Evolutionary conservation across 2,888 invertebrate genomes (phyloP).

Genomic region (Salpingus planirostris): DNA sequence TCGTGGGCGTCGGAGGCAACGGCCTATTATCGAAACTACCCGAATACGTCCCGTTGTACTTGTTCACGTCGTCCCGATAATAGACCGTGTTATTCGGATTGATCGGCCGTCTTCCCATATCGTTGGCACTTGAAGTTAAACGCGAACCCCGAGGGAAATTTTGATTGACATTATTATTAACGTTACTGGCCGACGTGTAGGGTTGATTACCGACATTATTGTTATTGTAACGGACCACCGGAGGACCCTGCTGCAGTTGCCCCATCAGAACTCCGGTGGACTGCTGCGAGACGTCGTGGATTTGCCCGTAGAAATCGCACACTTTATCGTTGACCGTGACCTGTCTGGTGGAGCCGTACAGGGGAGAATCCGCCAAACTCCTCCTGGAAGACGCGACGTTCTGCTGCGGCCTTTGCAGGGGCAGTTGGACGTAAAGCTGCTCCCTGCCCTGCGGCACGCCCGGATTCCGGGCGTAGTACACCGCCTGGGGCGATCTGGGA

Average conservation of each 20-base stretch:
- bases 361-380: too few relatives aligned
- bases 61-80: background rate
- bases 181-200: constrained; percentile 11
- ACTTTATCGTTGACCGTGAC: constrained; percentile 36
- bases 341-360: too few relatives aligned
- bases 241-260: constrained; percentile 27
- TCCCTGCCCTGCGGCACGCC: too few relatives aligned
- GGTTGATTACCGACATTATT: too few relatives aligned
- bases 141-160: constrained; percentile 36
- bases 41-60: constrained; percentile 8
- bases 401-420: constrained; percentile 4
- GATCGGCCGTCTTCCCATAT: constrained; percentile 32
- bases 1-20: constrained; percentile 38
- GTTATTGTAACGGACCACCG: constrained; percentile 10
- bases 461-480: too few relatives aligned
- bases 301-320: constrained; percentile 41
- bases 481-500: too few relatives aligned
- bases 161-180: constrained; percentile 21
- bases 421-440: constrained; percentile 3
- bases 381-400: too few relatives aligned
- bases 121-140: constrained; percentile 39
- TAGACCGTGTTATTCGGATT: constrained; percentile 1
- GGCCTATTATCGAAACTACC: constrained; percentile 35
- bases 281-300: constrained; percentile 32
- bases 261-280: constrained; percentile 36